Evolutionary conservation across 2,888 invertebrate genomes (phyloP).

Genomic region (Ellobium chinense): DNA sequence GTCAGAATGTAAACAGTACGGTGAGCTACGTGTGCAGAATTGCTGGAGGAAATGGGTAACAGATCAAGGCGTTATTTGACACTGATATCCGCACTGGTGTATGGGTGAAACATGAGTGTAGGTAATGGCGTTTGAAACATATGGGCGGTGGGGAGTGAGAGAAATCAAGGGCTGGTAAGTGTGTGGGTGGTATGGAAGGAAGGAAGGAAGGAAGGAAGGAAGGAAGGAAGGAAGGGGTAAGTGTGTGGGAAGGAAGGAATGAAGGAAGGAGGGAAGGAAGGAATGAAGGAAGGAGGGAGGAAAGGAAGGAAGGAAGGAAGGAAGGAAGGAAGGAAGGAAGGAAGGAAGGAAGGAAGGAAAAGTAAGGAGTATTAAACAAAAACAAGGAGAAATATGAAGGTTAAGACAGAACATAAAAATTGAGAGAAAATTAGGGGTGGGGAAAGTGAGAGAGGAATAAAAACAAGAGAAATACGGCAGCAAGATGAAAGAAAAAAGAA

Average conservation of each 20-base stretch:
- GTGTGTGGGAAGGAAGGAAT: not conserved
- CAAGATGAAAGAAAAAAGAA: no score
- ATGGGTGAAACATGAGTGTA: no score
- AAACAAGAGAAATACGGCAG: no score
- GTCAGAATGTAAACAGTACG: no score
- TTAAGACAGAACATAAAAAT: no score
- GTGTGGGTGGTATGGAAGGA: not conserved
- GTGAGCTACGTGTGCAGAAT: no score
- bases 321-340: not conserved
- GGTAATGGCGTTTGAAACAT: not conserved
- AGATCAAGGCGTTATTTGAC: no score
- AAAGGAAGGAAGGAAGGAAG: not conserved
- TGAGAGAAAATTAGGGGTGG: no score
- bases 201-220: not conserved
- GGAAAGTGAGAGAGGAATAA: no score
- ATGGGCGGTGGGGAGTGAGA: constrained; percentile 10
- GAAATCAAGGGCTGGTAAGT: constrained; percentile 2
- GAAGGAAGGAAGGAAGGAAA: not conserved
- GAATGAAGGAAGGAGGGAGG: not conserved
- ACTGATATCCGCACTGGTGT: no score
- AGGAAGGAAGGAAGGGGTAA: not conserved
- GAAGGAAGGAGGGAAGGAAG: not conserved
- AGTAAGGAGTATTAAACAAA: not conserved
- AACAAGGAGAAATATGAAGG: not conserved
- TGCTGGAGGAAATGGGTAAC: no score